Percentiles rank a stretch among this genome's conserved stretches.
Conservation (phyloP, 2,797 vertebrate genomes). For the Thalassophryne amazonica region DNA sequence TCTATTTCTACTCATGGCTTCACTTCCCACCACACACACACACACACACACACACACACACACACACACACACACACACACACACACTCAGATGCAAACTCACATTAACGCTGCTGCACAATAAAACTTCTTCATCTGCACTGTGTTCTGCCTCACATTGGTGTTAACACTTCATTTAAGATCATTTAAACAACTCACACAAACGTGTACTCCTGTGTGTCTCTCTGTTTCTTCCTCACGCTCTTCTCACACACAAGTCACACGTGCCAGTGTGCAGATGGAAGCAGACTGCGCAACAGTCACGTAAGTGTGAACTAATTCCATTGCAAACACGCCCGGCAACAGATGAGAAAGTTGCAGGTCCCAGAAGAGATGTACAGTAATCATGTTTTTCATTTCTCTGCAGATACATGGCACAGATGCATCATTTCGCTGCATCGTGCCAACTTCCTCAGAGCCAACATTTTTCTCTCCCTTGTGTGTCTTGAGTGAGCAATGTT, state of each 20-base stretch:
- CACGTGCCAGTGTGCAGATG: slow-evolving; percentile 33
- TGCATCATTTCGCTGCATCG: slow-evolving; percentile 78
- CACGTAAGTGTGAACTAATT: slow-evolving; percentile 37
- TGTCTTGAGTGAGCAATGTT: slow-evolving; percentile 64
- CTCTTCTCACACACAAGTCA: slow-evolving; percentile 12
- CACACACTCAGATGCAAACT: no score
- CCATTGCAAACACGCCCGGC: slow-evolving; percentile 31
- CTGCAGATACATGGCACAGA: slow-evolving; percentile 82
- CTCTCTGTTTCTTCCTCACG: slow-evolving; percentile 4
- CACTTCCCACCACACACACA: slow-evolving; percentile 4
- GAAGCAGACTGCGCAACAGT: slow-evolving; percentile 39
- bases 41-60: slow-evolving; percentile 4
- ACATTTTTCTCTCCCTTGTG: slow-evolving; percentile 67
- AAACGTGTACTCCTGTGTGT: background rate
- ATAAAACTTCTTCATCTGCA: no score
- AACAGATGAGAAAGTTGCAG: slow-evolving; percentile 23
- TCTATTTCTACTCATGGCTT: slow-evolving; percentile 27
- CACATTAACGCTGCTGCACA: no score
- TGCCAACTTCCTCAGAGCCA: slow-evolving; percentile 75
- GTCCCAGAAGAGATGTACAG: slow-evolving; percentile 35
- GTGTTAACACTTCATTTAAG: background rate
- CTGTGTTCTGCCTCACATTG: slow-evolving; percentile 20
- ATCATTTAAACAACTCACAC: background rate
- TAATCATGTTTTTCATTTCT: slow-evolving; percentile 80
- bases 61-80: slow-evolving; percentile 9